phyloP scores from a whole-genome alignment of 2,888 invertebrate genomes.

The Molorchus minor region DNA sequence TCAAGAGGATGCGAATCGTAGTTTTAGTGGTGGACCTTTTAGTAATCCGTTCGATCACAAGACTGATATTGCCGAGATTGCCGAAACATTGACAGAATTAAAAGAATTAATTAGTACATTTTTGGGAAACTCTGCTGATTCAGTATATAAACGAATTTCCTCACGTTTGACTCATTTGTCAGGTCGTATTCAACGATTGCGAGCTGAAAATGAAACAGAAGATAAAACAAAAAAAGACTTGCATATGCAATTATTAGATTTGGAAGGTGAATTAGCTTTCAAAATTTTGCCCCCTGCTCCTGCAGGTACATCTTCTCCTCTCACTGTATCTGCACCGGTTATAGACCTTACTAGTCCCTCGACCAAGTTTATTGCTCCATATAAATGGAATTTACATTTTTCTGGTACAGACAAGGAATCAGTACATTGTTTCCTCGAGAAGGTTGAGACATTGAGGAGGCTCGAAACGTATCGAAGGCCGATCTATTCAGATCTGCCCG shows the following conservation, averaged over 20 bases:
- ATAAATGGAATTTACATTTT: conserved; percentile 26
- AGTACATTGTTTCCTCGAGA: conserved; percentile 21
- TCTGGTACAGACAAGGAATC: conserved; percentile 21
- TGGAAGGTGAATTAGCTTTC: conserved; percentile 3
- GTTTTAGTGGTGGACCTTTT: neutral
- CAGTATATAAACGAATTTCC: neutral
- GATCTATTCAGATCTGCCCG: conserved; percentile 16
- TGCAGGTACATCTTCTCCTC: neutral
- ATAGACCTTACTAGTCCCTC: neutral
- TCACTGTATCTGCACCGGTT: neutral
- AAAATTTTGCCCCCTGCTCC: neutral
- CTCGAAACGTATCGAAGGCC: conserved; percentile 13
- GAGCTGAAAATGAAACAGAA: neutral
- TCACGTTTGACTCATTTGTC: conserved; percentile 11
- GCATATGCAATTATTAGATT: neutral
- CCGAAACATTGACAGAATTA: neutral
- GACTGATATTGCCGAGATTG: neutral
- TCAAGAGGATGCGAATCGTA: conserved; percentile 8
- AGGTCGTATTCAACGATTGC: neutral
- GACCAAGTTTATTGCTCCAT: conserved; percentile 12
- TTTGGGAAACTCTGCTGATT: neutral
- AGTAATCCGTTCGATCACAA: neutral
- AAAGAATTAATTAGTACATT: neutral
- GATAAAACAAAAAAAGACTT: neutral
- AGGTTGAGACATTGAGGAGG: conserved; percentile 8